Base-by-base conservation (phyloP, 2,888 invertebrate genomes). In the Baronia brevicornis region DNA sequence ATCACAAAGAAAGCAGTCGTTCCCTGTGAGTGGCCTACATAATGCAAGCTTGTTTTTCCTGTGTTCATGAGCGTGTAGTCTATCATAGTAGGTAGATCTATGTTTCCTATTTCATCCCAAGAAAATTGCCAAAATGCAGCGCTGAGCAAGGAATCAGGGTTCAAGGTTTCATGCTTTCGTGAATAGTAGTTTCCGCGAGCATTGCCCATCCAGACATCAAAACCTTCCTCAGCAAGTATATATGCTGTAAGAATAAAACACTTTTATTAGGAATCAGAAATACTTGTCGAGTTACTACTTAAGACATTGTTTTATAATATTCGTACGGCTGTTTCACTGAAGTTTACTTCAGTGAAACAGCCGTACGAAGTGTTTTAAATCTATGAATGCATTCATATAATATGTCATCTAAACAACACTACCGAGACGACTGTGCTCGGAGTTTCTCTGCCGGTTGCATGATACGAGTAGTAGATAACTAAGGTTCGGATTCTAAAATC, bases 181-280 rank as follows among this genome's bases (percentile, higher is more conserved):
- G 89, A 88, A 56, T 90, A 91, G 13, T 73, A 80, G 54, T 90
- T 93, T 5, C 95, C 95, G 2, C 95, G 87, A 6, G 87, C 87
- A 58, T 95, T 95, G 0, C 92, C 91, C 74, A 95, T 71, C 95
- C 95, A 96, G 0, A 92, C 91, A 41, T 92, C 92, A 46, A 87
- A 92, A 5, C 90, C 90, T 48, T 79, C 74, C 47, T 92, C 90
- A 2, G 89, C 88, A 3, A 92, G 65, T 6, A 86, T 54, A 48
- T 84, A 84, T 12, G 51, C 84, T 84, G 46, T 14, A 49, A 60
- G 4, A 27, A 27, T 3, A 10, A 9, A 26, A 26, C 13, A 13
- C 8, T 12, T 9, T 26, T 26, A 12, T 26, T 13, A 7, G 14
- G 5, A n/a, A n/a, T n/a, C n/a, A n/a, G n/a, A n/a, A n/a, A n/a